phyloP scores from a whole-genome alignment of 92 coral and sea anemone genomes.

The Bergia sp. region DNA sequence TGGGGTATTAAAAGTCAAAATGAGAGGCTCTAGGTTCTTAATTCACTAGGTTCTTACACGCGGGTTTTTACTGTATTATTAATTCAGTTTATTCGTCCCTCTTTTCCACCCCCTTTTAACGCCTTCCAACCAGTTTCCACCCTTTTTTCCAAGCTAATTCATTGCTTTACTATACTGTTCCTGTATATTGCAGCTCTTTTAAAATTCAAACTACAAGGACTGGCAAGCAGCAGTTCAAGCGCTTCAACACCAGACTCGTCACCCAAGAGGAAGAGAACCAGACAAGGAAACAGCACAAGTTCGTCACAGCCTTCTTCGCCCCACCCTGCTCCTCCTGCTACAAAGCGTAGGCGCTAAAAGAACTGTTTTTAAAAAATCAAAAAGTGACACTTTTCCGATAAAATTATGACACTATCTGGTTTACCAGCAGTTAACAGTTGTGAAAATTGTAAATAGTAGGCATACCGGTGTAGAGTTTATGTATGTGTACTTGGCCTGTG shows the following conservation, averaged over 20 bases:
- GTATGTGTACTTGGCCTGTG: not conserved
- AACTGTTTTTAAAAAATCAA: not conserved
- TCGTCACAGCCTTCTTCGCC: conserved; percentile 99
- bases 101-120: too few species aligned
- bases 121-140: too few species aligned
- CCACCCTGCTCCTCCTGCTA: conserved; percentile 84
- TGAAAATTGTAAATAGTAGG: not conserved
- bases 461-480: not conserved
- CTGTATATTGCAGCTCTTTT: conserved; percentile 62
- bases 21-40: too few species aligned
- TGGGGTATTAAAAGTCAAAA: too few species aligned
- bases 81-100: too few species aligned
- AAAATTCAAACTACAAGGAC: conserved; percentile 87
- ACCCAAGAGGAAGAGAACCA: conserved; percentile 96
- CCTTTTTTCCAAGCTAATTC: too few species aligned
- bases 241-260: conserved; percentile 98
- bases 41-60: too few species aligned
- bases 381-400: not conserved
- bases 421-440: not conserved
- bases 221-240: conserved; percentile 78
- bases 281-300: conserved; percentile 94
- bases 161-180: not conserved
- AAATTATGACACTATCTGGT: not conserved
- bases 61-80: too few species aligned
- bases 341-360: conserved; percentile 91